Base-by-base conservation (phyloP, 1,140 invertebrate genomes). In the Bombus balteatus region DNA sequence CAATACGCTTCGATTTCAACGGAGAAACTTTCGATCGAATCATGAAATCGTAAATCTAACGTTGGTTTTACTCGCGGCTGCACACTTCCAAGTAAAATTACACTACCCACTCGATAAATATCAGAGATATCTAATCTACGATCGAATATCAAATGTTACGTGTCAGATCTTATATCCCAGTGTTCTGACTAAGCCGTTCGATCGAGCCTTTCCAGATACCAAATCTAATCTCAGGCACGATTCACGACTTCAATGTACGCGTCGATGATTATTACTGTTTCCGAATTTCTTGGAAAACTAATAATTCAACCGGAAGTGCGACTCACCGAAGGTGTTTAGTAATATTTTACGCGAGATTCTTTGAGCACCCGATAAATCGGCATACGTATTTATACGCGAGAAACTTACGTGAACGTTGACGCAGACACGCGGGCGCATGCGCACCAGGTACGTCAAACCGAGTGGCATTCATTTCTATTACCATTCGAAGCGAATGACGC, bases 391-490 rank as follows among this genome's bases (percentile, higher is more conserved):
- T 75, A 15, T 83, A 78, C 74, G 74, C 74, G 25, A 75, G 22
- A 37, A 41, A 37, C 39, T 74, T 82, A 65, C n/a, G 80, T 37
- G 80, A 74, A 41, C 70, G 15, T 62, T 18, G 32, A 34, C 43
- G 77, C 37, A 37, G 53, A 77, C 34, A 34, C 34, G 65, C 25
- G n/a, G 10, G n/a, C 68, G 34, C 76, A 71, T 72, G 73, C 72
- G 65, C 47, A 8, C 4, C 53, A 18, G 81, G 81, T 70, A 80
- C 81, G 81, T 77, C 43, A 83, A 70, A 57, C 65, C 72, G 81
- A 78, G 53, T 70, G 74, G 81, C 77, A 85, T 85, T 79, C 83
- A 85, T 80, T 79, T 41, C 39, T 79, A 79, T 34, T 85, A 25
- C 68, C 83, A 43, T 85, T 83, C 68, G 77, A 80, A 72, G 57